These are phyloP conservation scores for Anoplolepis gracilipes DNA, from an alignment of 1,140 invertebrate species.

Conservation along the genomic window DNA sequence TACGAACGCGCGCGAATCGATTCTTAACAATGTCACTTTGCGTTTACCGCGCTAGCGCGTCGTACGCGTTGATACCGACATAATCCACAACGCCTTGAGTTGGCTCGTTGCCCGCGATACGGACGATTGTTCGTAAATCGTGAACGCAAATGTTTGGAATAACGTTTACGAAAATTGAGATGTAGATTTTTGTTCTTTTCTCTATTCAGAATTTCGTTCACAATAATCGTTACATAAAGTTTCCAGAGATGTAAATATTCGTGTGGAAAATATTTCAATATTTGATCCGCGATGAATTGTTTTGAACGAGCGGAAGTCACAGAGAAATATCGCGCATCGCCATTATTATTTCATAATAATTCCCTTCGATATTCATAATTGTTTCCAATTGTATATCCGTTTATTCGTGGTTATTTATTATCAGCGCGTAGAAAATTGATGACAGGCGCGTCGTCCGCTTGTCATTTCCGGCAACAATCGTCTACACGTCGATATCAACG, in stretches of 20 bases:
- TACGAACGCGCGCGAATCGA: slow-evolving; percentile 28
- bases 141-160: neutral
- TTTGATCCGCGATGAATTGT: neutral
- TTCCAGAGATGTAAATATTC: neutral
- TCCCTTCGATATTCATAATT: slow-evolving; percentile 39
- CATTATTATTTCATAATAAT: neutral
- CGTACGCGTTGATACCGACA: too few relatives aligned
- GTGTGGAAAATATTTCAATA: neutral
- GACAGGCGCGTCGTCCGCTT: slow-evolving; percentile 8
- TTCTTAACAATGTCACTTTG: slow-evolving; percentile 50
- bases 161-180: neutral
- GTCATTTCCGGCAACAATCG: slow-evolving; percentile 36
- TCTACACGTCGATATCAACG: slow-evolving; percentile 24
- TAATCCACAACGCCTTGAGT: neutral
- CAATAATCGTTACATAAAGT: slow-evolving; percentile 10
- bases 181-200: neutral
- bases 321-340: too few relatives aligned
- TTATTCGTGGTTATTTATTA: neutral
- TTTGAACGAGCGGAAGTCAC: neutral
- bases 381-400: slow-evolving; percentile 21
- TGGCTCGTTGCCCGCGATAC: neutral
- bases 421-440: slow-evolving; percentile 56
- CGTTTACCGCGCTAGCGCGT: neutral
- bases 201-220: neutral
- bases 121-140: neutral